phyloP scores from a whole-genome alignment of 2,797 vertebrate species.

The Neoniphon sammara region DNA sequence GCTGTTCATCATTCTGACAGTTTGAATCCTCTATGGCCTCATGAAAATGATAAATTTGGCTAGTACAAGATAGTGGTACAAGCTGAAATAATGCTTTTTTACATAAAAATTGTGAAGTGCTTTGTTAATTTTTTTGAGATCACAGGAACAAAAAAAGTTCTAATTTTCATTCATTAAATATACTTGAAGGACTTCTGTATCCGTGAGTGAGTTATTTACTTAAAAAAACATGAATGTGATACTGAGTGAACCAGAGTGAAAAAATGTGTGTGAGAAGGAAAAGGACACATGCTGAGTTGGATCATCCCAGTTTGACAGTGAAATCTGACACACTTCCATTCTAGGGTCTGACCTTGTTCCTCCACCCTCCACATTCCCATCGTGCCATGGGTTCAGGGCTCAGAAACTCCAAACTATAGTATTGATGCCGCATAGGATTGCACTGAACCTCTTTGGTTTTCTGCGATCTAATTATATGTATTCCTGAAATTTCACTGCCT shows the following conservation, averaged over 20 bases:
- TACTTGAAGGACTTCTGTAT: neutral
- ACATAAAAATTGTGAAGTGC: neutral
- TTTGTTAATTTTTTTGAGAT: neutral
- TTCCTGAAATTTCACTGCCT: too few relatives aligned
- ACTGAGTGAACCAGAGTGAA: too few relatives aligned
- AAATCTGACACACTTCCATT: neutral
- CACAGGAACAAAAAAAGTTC: neutral
- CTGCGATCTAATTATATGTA: too few relatives aligned
- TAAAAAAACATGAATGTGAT: too few relatives aligned
- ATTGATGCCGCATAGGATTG: too few relatives aligned
- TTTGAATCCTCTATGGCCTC: neutral
- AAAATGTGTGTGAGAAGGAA: too few relatives aligned
- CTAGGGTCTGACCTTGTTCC: neutral
- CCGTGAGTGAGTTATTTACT: too few relatives aligned
- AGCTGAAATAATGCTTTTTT: too few relatives aligned
- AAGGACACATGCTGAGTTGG: neutral
- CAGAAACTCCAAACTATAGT: too few relatives aligned
- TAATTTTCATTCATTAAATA: conserved; percentile 27
- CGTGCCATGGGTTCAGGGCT: too few relatives aligned
- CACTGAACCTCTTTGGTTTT: too few relatives aligned
- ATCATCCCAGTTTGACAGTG: neutral
- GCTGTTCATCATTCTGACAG: conserved; percentile 19
- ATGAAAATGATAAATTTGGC: neutral
- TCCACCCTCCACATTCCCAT: too few relatives aligned
- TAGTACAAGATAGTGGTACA: neutral